A percentile compares a stretch with the other conserved stretches of the same genome.
Conservation (phyloP, 2,113 vertebrate genomes). For the Zapus hudsonius region DNA sequence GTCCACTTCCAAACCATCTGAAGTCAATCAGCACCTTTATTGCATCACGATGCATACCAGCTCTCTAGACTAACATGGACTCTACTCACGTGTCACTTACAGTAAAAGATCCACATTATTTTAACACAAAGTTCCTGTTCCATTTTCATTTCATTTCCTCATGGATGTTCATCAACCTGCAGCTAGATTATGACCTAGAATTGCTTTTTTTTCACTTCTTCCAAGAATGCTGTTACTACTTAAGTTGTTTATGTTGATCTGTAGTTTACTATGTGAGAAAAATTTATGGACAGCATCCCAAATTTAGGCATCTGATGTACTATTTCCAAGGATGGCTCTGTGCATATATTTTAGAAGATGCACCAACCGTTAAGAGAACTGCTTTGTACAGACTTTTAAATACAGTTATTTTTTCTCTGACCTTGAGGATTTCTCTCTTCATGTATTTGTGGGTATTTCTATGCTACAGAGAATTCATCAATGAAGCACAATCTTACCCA, state of each 20-base stretch:
- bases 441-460: conserved; percentile 4
- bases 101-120: not conserved
- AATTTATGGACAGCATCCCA: not conserved
- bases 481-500: not conserved
- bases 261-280: not conserved
- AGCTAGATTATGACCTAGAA: not conserved
- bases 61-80: not conserved
- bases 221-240: not conserved
- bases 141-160: conserved; percentile 14
- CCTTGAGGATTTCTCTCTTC: conserved; percentile 36
- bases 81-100: not conserved
- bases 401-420: conserved; percentile 5
- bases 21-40: conserved; percentile 27
- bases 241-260: conserved; percentile 35
- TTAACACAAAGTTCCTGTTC: not conserved
- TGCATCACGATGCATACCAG: not conserved
- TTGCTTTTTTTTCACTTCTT: not conserved
- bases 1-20: not conserved
- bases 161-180: not conserved
- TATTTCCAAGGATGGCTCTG: conserved; percentile 17
- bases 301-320: conserved; percentile 6
- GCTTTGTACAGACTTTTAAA: not conserved
- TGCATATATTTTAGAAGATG: not conserved
- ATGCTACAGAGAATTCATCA: not conserved
- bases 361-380: not conserved